Base-by-base conservation (phyloP, 2,797 vertebrate species). In the Pyrrhura leucotis region DNA sequence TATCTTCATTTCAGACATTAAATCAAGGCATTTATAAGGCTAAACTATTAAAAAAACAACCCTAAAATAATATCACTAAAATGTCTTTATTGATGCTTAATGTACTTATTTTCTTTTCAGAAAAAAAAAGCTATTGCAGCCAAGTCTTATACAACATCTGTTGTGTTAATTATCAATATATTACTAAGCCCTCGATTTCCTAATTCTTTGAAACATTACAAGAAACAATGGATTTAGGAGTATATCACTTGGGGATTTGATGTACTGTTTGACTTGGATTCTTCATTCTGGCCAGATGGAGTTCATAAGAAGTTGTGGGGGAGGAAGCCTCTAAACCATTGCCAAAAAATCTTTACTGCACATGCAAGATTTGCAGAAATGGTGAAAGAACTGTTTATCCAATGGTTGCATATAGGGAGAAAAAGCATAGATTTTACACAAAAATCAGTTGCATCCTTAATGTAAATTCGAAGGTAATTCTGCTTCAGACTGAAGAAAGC, bases 161-260 rank as follows among this genome's bases (percentile, higher is more conserved):
- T 40, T 96, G 65, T 86, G 84, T 89, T 96, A 96, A 96, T 97
- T 97, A 95, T 86, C 85, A 89, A 89, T 88, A 63, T 50, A 93
- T 72, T 93, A 77, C 89, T 92, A 88, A 93, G 62, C 77, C 39
- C 37, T 95, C 88, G 45, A 81, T 96, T 95, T 96, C 89, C 87
- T 89, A 96, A 87, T 89, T 96, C 87, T 77, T 84, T 81, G 90
- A 82, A 96, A 82, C 80, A 51, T 85, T 93, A 91, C 0, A 22
- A 85, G 87, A 95, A 95, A 91, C 90, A 93, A 91, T 90, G 77
- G 89, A 82, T 96, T 93, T 89, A 93, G 71, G 71, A 96, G 54
- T 90, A 44, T 77, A 81, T 88, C 93, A 81, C 72, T 89, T 87
- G 77, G 86, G 85, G 54, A 96, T 91, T 71, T 86, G 77, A 90